Evolutionary conservation across 2,113 vertebrate species (phyloP), one percentile per base, ranked within the genome.

Genomic region (Acrocephalus arundinaceus): DNA sequence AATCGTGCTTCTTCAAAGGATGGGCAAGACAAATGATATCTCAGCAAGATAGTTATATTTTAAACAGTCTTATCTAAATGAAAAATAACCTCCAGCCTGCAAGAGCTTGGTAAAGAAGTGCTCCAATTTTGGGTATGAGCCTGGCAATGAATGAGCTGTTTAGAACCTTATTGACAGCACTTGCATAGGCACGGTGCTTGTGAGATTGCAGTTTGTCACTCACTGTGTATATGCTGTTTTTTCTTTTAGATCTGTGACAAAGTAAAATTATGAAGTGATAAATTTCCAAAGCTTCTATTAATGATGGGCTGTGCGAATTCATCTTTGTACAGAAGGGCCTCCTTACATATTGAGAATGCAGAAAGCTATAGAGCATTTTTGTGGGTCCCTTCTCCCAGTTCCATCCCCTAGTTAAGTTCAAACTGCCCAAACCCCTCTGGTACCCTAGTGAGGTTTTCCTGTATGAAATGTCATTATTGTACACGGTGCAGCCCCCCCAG

Each of bases 161-260:
- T 96, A 93, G 97, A 97, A 95, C 62, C 76, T 96, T 96, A 94
- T 72, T 96, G 97, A 96, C 97, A 98, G 94, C 93, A 94, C 96
- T 97, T 96, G 96, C 96, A 96, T 96, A 96, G 97, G 54, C 86
- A 87, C 2, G 9, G 98, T 61, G 93, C 94, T 95, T 93, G 78
- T 97, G 96, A 97, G 95, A 96, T 93, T 97, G 96, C 96, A 97
- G 93, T 97, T 98, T 98, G 96, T 98, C 97, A 97, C 90, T 96
- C 85, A 23, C 90, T 94, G 86, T 85, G 80, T 87, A 59, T 71
- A 45, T 43, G 94, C 43, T 37, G 28, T 90, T 97, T 97, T 94
- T 87, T 73, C 75, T 88, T 93, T 92, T 46, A 76, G 77, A 67
- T 74, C 39, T 20, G 18, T 83, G 75, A 76, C 75, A 84, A 74